phyloP scores from a whole-genome alignment of 2,113 vertebrate species.

The Marmota monax region DNA sequence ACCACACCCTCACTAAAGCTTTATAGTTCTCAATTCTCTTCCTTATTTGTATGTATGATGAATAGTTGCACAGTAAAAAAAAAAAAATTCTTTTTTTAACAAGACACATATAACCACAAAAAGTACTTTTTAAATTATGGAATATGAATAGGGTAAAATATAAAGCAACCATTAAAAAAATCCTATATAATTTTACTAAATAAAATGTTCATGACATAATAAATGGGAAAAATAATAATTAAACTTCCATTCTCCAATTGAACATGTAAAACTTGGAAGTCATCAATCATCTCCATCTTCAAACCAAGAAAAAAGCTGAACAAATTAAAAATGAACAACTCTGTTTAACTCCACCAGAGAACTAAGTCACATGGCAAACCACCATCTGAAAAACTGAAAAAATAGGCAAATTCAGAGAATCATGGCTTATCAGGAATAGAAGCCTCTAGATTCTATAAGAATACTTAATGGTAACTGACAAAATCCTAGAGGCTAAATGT shows the following conservation, averaged over 20 bases:
- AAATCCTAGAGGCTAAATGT: not conserved
- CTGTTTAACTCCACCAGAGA: not conserved
- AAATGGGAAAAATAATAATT: not conserved
- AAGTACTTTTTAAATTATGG: not conserved
- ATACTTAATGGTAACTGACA: not conserved
- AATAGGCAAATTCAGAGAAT: not conserved
- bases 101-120: not conserved
- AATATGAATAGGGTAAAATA: not conserved
- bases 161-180: not conserved
- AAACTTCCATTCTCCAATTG: not conserved
- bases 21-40: not conserved
- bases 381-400: not conserved
- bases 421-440: not conserved
- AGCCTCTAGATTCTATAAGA: not conserved
- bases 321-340: not conserved
- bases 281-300: not conserved
- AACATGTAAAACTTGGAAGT: not conserved
- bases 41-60: not conserved
- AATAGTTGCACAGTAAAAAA: not conserved
- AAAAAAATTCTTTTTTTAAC: not conserved
- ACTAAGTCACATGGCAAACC: not conserved
- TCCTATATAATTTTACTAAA: too few species aligned
- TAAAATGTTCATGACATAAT: not conserved
- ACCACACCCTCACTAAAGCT: too few species aligned
- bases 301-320: not conserved